Percentiles rank a stretch among this genome's conserved stretches.
Evolutionary conservation across 2,797 vertebrate genomes (phyloP).

Genomic region (Chelon labrosus): DNA sequence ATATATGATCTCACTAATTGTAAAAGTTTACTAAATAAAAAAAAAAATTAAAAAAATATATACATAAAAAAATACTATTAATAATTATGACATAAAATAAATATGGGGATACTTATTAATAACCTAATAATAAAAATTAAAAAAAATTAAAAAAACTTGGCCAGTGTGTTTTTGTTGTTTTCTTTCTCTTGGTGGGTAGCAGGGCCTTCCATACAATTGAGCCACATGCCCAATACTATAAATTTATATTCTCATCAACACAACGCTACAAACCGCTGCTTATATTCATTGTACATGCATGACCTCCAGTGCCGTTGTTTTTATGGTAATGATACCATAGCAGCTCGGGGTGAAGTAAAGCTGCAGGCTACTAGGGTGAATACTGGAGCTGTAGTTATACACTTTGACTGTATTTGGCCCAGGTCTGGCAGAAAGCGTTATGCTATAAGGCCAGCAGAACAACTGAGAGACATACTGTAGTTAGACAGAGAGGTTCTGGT

Average conservation of each 20-base stretch:
- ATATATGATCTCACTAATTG: no score
- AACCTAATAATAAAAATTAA: no score
- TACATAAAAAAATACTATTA: no score
- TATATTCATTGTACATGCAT: background rate
- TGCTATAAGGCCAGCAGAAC: slow-evolving; percentile 26
- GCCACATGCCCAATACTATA: background rate
- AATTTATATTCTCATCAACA: background rate
- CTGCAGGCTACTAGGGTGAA: background rate
- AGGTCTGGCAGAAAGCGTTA: slow-evolving; percentile 27
- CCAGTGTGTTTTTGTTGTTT: no score
- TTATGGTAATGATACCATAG: background rate
- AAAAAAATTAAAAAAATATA: no score
- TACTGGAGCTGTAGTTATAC: background rate
- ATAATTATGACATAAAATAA: no score
- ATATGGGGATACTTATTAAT: no score
- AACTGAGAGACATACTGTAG: slow-evolving; percentile 72
- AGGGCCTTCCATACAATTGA: background rate
- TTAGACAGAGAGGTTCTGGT: slow-evolving; percentile 51
- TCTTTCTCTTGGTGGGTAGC: background rate
- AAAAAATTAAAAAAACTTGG: no score
- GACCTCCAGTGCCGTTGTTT: background rate
- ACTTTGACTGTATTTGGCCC: slow-evolving; percentile 4
- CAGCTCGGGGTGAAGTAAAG: background rate
- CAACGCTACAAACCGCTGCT: background rate
- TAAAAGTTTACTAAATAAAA: no score